Evolutionary conservation across 2,888 invertebrate genomes (phyloP).

Genomic region (Acholoe squamosa): DNA sequence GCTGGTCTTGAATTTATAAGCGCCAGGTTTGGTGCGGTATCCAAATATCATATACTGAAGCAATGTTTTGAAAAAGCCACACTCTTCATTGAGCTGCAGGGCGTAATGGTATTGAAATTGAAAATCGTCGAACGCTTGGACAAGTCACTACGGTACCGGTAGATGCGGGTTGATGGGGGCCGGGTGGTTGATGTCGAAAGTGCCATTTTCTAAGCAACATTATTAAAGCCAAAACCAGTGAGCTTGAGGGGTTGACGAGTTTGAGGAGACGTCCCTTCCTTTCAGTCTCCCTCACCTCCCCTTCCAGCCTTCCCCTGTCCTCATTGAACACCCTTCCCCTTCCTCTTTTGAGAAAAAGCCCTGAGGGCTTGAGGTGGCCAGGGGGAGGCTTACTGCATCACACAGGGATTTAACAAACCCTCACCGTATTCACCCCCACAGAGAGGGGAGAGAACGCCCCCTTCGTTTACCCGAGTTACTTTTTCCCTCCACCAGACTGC

Average conservation of each 20-base stretch:
- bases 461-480: conserved; percentile 31
- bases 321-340: not conserved
- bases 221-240: not conserved
- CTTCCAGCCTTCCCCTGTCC: not conserved
- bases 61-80: too few relatives aligned
- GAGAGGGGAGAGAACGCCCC: conserved; percentile 32
- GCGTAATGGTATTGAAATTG: too few relatives aligned
- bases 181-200: not conserved
- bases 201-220: conserved; percentile 48
- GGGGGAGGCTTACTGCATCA: conserved; percentile 10
- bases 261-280: not conserved
- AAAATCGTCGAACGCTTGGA: too few relatives aligned
- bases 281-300: not conserved
- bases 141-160: not conserved
- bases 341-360: conserved; percentile 14
- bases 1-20: too few relatives aligned
- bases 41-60: too few relatives aligned
- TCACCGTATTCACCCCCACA: conserved; percentile 16
- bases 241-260: conserved; percentile 14
- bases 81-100: too few relatives aligned
- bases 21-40: too few relatives aligned
- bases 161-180: not conserved
- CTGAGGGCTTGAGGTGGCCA: conserved; percentile 24
- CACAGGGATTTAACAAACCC: not conserved
- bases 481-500: not conserved